Evolutionary conservation across 2,113 vertebrate genomes (phyloP).

Genomic region (Alligator sinensis): DNA sequence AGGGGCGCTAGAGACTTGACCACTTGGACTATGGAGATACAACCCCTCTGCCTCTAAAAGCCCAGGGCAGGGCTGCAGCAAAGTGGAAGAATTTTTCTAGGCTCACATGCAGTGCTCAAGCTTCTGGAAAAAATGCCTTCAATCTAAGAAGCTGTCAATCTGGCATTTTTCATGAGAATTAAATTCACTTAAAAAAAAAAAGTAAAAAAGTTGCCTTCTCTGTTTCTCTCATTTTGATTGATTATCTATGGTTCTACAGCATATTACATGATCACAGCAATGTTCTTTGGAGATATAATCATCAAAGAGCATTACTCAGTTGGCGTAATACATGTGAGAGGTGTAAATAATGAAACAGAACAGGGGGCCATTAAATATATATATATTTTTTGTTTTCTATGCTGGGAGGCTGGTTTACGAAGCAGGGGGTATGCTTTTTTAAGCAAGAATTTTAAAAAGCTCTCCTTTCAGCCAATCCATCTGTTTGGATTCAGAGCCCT

Average conservation of each 20-base stretch:
- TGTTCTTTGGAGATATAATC: slow-evolving; percentile 82
- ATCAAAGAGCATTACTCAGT: slow-evolving; percentile 81
- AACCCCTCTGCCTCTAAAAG: not conserved
- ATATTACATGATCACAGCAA: slow-evolving; percentile 78
- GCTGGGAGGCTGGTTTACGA: slow-evolving; percentile 76
- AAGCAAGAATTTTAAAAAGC: slow-evolving; percentile 25
- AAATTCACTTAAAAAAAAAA: slow-evolving; percentile 71
- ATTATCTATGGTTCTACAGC: slow-evolving; percentile 81
- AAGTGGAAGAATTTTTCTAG: not conserved
- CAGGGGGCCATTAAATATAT: slow-evolving; percentile 77
- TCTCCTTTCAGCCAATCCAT: slow-evolving; percentile 38
- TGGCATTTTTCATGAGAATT: slow-evolving; percentile 58
- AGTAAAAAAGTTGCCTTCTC: slow-evolving; percentile 75
- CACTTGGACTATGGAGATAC: not conserved
- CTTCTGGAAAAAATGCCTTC: slow-evolving; percentile 27
- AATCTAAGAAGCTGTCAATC: slow-evolving; percentile 21
- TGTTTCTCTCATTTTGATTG: slow-evolving; percentile 80
- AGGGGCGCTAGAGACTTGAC: accelerated
- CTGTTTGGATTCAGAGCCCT: slow-evolving; percentile 40
- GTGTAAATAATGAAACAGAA: slow-evolving; percentile 82
- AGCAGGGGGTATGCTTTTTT: slow-evolving; percentile 66
- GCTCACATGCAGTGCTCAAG: not conserved
- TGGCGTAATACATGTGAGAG: slow-evolving; percentile 69
- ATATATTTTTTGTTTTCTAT: slow-evolving; percentile 78
- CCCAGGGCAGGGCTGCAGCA: not conserved